Evolutionary conservation across 2,113 vertebrate genomes (phyloP), one percentile per base, ranked within the genome.

Genomic region (Pelobates fuscus): DNA sequence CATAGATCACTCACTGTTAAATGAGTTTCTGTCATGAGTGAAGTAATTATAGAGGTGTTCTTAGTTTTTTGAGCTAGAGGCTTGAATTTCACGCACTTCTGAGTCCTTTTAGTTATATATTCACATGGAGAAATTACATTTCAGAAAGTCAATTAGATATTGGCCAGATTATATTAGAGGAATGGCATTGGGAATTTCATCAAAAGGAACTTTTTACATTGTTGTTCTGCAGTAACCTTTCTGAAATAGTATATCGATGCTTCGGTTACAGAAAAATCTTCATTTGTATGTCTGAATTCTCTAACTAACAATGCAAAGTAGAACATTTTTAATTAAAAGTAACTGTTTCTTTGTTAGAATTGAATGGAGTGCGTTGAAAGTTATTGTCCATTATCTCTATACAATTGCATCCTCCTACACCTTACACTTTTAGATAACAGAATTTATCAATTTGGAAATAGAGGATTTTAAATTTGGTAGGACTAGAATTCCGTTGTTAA

Each of bases 21-120:
- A 25, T 25, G 21, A 2, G 7, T 57, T 70, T 70, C 58, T 59
- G 67, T 59, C 15, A 43, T 20, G 58, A 71, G 37, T 37, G 18
- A 21, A 41, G 27, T 44, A 70, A 44, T 59, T 70, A 59, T 17
- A 26, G 37, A 44, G 21, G 67, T 41, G 23, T 44, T 70, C 29
- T 70, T 59, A 29, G 37, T 44, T 21, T 69, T 60, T 10, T 32
- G 25, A n/a, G 37, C 37, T 44, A 57, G 5, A 41, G 27, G 57
- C 3, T 60, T 71, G 32, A 25, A 71, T 60, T 71, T 59, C 32
- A 26, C 5, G 15, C 37, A 29, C 32, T 41, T 70, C 29, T 69
- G 20, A 27, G 68, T 59, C 68, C 57, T 32, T 55, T 55, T 27
- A 71, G 57, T 46, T 71, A 24, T 11, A 71, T 61, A 71, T 44